Conservation (phyloP, 2,113 vertebrate species). For the Sapayoa aenigma region DNA sequence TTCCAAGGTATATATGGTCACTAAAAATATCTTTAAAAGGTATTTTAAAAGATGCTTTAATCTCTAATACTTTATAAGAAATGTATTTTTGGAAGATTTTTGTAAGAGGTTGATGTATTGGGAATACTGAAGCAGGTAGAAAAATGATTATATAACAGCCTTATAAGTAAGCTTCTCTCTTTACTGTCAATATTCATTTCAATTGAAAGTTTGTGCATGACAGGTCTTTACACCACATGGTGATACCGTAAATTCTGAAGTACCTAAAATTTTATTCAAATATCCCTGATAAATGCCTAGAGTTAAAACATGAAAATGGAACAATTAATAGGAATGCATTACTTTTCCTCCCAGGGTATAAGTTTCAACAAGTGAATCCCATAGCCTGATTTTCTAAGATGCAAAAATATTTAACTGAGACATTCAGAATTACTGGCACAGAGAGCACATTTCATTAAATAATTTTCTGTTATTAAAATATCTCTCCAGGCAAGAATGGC, state of each 20-base stretch:
- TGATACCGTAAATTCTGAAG: neutral
- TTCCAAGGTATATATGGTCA: neutral
- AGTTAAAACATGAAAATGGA: constrained; percentile 14
- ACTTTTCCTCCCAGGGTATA: neutral
- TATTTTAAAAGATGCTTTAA: neutral
- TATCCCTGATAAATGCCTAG: neutral
- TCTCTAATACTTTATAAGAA: constrained; percentile 8
- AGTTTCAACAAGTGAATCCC: constrained; percentile 55
- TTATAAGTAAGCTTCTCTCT: neutral
- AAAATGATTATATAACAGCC: constrained; percentile 31
- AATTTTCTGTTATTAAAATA: constrained; percentile 39
- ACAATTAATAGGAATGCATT: constrained; percentile 38
- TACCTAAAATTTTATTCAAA: neutral
- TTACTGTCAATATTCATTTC: constrained; percentile 34
- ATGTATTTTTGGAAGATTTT: neutral
- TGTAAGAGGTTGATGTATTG: neutral
- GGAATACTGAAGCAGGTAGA: neutral
- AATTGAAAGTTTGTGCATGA: constrained; percentile 41
- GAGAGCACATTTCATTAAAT: constrained; percentile 7
- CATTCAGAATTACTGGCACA: neutral
- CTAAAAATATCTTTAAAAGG: neutral
- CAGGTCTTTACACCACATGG: neutral
- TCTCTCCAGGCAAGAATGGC: neutral
- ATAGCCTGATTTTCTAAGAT: constrained; percentile 19
- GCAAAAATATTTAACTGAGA: constrained; percentile 8